Conservation (phyloP, 1,140 invertebrate genomes). For the Scaptomyza montana region DNA sequence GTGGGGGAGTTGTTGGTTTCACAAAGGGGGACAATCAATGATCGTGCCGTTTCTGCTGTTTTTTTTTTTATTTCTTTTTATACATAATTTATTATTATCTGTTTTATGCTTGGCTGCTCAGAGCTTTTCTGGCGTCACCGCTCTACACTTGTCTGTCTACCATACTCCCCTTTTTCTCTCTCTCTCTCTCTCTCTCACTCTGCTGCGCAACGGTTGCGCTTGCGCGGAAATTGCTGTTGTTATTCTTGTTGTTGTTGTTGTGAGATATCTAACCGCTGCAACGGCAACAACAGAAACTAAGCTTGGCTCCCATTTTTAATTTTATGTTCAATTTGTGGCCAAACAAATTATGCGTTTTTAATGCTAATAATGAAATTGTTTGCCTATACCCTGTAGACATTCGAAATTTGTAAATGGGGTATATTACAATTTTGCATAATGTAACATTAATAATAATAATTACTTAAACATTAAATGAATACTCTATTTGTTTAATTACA, state of each 20-base stretch:
- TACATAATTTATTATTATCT: slow-evolving; percentile 47
- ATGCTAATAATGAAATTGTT: slow-evolving; percentile 66
- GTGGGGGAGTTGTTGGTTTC: neutral
- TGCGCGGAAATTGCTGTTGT: slow-evolving; percentile 46
- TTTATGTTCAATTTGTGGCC: slow-evolving; percentile 45
- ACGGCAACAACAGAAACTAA: slow-evolving; percentile 21
- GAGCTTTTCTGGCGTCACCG: slow-evolving; percentile 42
- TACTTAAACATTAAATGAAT: too few relatives aligned
- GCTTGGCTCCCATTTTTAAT: slow-evolving; percentile 30
- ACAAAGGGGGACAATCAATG: slow-evolving; percentile 1
- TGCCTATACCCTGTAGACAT: slow-evolving; percentile 11
- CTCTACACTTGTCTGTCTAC: slow-evolving; percentile 49
- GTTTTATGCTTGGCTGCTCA: slow-evolving; percentile 30
- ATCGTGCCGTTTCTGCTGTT: slow-evolving; percentile 57
- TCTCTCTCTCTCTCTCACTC: too few relatives aligned
- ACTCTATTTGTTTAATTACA: neutral
- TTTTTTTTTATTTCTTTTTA: neutral
- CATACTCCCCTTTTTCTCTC: neutral
- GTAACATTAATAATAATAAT: neutral
- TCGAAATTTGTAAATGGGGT: neutral
- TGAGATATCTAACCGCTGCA: slow-evolving; percentile 40
- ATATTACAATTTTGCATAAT: neutral
- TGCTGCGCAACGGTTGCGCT: slow-evolving; percentile 21
- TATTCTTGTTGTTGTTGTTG: slow-evolving; percentile 18
- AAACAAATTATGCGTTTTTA: slow-evolving; percentile 69